A percentile compares a stretch with the other conserved stretches of the same genome.
phyloP scores from a whole-genome alignment of 2,888 invertebrate species.

The Sepioteuthis lessoniana region DNA sequence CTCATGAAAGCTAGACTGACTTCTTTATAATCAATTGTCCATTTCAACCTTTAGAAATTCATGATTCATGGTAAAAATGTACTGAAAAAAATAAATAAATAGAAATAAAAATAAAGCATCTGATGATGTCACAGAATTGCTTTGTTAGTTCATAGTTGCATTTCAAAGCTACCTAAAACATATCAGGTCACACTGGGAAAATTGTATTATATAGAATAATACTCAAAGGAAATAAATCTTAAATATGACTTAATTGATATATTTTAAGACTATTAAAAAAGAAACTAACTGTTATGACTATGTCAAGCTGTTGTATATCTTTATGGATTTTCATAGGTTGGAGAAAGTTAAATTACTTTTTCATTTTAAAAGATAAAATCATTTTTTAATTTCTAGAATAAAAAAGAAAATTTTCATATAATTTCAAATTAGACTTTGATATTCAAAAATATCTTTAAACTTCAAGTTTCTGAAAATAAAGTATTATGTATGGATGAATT shows the following conservation, averaged over 20 bases:
- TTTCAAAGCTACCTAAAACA: neutral
- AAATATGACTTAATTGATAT: neutral
- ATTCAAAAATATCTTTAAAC: neutral
- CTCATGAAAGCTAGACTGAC: neutral
- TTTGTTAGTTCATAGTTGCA: neutral
- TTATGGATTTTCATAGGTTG: neutral
- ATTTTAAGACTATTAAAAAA: neutral
- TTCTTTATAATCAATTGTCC: neutral
- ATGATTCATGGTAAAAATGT: constrained; percentile 8
- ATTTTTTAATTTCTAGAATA: neutral
- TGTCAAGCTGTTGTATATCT: neutral
- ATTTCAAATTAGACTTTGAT: neutral
- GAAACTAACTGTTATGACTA: neutral
- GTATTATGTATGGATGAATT: neutral
- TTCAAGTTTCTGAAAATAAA: neutral
- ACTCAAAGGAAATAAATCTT: neutral
- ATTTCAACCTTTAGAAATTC: neutral
- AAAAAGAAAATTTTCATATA: neutral
- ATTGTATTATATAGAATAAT: neutral
- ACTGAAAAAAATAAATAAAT: too few relatives aligned
- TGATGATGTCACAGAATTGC: neutral
- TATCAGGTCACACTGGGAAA: neutral
- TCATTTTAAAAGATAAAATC: neutral
- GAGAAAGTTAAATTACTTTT: neutral
- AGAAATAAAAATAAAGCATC: too few relatives aligned